These are phyloP conservation scores for Onychomys torridus DNA, from an alignment of 2,797 vertebrate species.

Conservation along the genomic window DNA sequence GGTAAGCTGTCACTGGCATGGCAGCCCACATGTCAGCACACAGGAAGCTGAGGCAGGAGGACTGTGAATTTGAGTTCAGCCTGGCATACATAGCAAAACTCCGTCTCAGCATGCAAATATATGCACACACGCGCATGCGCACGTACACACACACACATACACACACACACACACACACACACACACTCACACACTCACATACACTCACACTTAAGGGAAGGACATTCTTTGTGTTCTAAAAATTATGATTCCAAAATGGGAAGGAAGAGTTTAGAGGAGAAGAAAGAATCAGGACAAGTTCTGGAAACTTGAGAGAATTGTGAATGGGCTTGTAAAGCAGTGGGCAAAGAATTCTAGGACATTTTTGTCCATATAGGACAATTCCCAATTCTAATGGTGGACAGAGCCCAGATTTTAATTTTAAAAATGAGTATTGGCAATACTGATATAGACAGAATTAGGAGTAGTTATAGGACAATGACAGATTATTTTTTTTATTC, in stretches of 20 bases:
- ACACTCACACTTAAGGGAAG: background rate
- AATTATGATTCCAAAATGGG: background rate
- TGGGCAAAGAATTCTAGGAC: background rate
- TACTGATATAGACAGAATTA: no score
- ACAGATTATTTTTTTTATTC: background rate
- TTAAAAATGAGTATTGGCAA: background rate
- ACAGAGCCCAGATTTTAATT: background rate
- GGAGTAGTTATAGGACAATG: background rate
- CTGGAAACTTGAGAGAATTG: background rate
- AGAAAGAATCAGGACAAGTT: background rate
- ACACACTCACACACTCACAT: background rate
- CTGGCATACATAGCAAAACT: background rate
- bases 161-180: background rate
- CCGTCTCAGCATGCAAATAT: no score
- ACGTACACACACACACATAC: no score
- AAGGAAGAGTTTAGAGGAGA: background rate
- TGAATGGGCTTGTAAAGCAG: background rate
- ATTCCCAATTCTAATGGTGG: background rate
- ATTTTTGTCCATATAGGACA: background rate
- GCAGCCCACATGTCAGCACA: no score
- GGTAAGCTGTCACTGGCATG: background rate
- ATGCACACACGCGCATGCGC: no score
- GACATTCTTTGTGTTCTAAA: background rate
- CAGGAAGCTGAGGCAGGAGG: background rate
- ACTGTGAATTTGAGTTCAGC: background rate